Evolutionary conservation across 2,888 invertebrate species (phyloP).

Genomic region (Melangyna quadrimaculata): DNA sequence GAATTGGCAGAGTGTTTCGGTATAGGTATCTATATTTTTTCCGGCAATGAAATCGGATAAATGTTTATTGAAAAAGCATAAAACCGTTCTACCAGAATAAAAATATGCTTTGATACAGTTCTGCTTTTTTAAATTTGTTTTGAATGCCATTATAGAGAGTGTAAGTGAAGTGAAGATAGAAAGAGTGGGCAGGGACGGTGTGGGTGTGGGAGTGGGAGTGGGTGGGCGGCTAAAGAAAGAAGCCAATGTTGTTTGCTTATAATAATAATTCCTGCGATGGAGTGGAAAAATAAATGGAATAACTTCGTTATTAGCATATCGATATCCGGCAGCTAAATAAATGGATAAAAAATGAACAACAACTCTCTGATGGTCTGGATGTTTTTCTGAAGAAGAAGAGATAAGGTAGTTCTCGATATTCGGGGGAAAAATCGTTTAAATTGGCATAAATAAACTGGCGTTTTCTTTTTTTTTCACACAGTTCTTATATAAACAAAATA

Average conservation of each 20-base stretch:
- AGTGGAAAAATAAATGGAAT: conserved; percentile 72
- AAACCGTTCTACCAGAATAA: conserved; percentile 82
- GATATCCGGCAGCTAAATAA: conserved; percentile 56
- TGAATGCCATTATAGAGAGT: conserved; percentile 61
- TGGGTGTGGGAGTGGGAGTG: not conserved
- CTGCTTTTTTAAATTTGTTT: conserved; percentile 68
- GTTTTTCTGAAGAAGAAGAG: not conserved
- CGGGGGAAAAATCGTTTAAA: not conserved
- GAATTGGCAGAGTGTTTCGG: not conserved
- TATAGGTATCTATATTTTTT: conserved; percentile 48
- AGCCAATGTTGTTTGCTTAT: conserved; percentile 68
- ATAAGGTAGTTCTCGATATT: conserved; percentile 17
- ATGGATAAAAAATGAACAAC: conserved; percentile 12
- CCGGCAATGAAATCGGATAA: conserved; percentile 79
- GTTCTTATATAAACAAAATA: not conserved
- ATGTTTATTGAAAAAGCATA: conserved; percentile 82
- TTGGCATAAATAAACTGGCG: not conserved
- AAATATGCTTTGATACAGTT: conserved; percentile 82
- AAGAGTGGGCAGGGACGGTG: not conserved
- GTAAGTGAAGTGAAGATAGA: not conserved
- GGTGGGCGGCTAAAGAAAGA: not conserved
- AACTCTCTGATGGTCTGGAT: not conserved
- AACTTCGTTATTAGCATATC: conserved; percentile 72
- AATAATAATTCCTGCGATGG: conserved; percentile 72
- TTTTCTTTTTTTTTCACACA: not conserved